phyloP scores from a whole-genome alignment of 2,113 vertebrate genomes.

The Gallinago jamesoni region DNA sequence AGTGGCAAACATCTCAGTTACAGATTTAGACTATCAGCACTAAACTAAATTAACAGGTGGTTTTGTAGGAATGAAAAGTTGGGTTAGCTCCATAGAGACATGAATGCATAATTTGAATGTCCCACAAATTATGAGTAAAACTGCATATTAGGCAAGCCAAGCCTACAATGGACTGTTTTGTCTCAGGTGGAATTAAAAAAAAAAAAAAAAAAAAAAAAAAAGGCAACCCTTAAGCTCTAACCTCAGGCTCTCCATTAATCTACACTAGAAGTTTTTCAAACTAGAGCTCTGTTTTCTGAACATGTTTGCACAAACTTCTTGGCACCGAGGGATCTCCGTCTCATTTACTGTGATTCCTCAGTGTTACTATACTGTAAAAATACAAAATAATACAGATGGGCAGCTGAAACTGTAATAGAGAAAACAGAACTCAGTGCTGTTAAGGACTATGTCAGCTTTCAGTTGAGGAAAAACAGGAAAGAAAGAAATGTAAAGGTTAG shows the following conservation, averaged over 20 bases:
- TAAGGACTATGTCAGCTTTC: not conserved
- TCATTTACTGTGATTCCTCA: not conserved
- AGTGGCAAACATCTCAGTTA: not conserved
- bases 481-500: not conserved
- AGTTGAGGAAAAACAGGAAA: not conserved
- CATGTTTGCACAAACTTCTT: not conserved
- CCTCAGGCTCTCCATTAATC: not conserved
- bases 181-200: not conserved
- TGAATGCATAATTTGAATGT: not conserved
- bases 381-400: not conserved
- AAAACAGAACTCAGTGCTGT: not conserved
- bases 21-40: not conserved
- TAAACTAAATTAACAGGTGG: not conserved
- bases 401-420: not conserved
- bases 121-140: not conserved
- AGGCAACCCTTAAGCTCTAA: not conserved
- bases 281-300: not conserved
- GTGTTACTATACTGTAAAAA: not conserved
- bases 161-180: not conserved
- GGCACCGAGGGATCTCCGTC: not conserved
- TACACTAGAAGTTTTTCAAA: not conserved
- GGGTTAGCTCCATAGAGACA: not conserved
- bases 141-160: not conserved
- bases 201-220: not conserved
- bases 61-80: not conserved